These are phyloP conservation scores for Scolopax bukidnonensis DNA, from an alignment of 2,797 vertebrate species.

Conservation along the genomic window DNA sequence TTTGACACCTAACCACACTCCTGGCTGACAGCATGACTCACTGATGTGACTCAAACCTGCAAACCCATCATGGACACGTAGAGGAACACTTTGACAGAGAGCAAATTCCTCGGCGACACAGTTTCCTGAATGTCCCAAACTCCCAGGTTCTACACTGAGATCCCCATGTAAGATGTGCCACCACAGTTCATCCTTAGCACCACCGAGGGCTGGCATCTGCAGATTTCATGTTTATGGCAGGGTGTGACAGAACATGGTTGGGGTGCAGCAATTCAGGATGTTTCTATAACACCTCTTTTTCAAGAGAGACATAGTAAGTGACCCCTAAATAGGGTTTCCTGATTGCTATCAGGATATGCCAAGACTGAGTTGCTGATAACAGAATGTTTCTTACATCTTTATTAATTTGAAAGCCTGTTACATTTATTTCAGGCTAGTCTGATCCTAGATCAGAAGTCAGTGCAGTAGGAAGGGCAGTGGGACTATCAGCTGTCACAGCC, in stretches of 20 bases:
- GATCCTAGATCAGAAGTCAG: neutral
- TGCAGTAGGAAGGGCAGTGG: neutral
- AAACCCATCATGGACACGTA: neutral
- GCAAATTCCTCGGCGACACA: neutral
- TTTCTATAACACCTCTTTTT: neutral
- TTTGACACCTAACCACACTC: accelerated
- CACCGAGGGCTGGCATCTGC: accelerated
- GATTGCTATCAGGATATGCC: neutral
- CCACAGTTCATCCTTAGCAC: neutral
- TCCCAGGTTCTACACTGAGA: neutral
- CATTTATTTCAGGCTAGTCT: neutral
- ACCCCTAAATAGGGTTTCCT: neutral
- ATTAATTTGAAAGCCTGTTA: neutral
- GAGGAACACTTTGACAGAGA: neutral
- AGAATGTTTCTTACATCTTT: neutral
- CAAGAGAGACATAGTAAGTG: neutral
- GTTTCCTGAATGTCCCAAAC: neutral
- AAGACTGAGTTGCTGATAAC: neutral
- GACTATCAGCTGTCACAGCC: neutral
- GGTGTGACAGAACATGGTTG: neutral
- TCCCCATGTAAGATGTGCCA: accelerated
- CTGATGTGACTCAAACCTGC: neutral
- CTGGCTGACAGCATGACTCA: neutral
- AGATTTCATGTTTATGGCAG: neutral
- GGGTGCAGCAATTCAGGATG: neutral